These are phyloP conservation scores for Bombus consobrinus DNA, from an alignment of 1,140 invertebrate species.

Conservation along the genomic window DNA sequence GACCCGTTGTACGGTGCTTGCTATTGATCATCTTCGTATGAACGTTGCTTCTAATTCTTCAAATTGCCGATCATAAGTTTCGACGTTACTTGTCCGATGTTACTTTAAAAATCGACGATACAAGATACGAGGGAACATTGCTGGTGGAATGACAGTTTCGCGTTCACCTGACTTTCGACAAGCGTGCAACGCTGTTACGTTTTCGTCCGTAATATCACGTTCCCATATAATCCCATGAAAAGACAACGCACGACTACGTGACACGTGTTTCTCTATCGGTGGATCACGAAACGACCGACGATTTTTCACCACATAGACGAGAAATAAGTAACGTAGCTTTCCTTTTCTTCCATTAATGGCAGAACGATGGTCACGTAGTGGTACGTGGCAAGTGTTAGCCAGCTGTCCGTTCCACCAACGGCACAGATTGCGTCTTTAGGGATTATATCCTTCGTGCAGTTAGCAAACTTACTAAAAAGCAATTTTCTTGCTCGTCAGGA, in stretches of 20 bases:
- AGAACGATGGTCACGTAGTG: slow-evolving; percentile 5
- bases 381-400: background rate
- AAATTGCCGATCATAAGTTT: too few relatives aligned
- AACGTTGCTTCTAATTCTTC: too few relatives aligned
- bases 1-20: too few relatives aligned
- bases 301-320: background rate
- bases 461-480: slow-evolving; percentile 26
- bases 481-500: slow-evolving; percentile 29
- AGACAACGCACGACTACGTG: background rate
- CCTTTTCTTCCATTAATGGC: background rate
- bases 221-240: background rate
- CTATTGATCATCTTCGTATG: too few relatives aligned
- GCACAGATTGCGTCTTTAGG: slow-evolving; percentile 2
- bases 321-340: background rate
- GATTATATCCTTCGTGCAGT: background rate
- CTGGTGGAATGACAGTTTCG: too few relatives aligned
- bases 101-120: too few relatives aligned
- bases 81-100: too few relatives aligned
- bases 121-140: too few relatives aligned
- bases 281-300: background rate
- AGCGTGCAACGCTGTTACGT: too few relatives aligned
- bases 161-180: too few relatives aligned
- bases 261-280: background rate
- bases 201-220: background rate
- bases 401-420: background rate